A percentile compares a stretch with the other conserved stretches of the same genome.
phyloP scores from a whole-genome alignment of 2,113 vertebrate species.

The Gymnocephalus cernua region DNA sequence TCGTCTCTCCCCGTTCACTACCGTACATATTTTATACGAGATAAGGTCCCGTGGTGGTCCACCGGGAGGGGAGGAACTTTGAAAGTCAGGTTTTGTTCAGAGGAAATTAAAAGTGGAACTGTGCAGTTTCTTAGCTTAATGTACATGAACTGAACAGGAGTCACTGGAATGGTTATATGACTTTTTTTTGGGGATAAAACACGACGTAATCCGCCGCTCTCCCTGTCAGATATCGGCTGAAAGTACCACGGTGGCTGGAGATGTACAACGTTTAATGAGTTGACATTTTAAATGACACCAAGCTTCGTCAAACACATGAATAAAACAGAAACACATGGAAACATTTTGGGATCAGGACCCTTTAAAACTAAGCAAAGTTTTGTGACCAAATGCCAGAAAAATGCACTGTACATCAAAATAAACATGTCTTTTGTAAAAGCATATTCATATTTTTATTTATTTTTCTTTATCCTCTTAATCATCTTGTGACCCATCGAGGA shows the following conservation, averaged over 20 bases:
- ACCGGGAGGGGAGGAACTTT: too few species aligned
- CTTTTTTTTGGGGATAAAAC: too few species aligned
- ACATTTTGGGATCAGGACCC: background rate
- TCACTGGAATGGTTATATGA: too few species aligned
- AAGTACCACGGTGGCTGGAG: background rate
- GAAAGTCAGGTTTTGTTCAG: too few species aligned
- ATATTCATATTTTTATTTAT: background rate
- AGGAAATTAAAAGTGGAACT: too few species aligned
- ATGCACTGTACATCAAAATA: background rate
- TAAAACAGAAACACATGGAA: constrained; percentile 25
- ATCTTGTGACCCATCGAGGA: too few species aligned
- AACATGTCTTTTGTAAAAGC: background rate
- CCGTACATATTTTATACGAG: too few species aligned
- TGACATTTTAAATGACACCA: constrained; percentile 9
- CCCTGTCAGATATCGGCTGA: background rate
- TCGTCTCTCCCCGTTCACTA: too few species aligned
- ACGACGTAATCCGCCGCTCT: background rate
- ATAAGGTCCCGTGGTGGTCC: too few species aligned
- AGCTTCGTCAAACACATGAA: constrained; percentile 17
- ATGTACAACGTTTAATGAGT: constrained; percentile 38
- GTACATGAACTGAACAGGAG: too few species aligned
- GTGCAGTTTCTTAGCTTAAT: too few species aligned
- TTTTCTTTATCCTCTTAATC: background rate
- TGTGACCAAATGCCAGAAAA: background rate
- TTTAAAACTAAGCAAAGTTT: background rate